phyloP scores from a whole-genome alignment of 2,888 invertebrate genomes.

The Melanophora roralis region DNA sequence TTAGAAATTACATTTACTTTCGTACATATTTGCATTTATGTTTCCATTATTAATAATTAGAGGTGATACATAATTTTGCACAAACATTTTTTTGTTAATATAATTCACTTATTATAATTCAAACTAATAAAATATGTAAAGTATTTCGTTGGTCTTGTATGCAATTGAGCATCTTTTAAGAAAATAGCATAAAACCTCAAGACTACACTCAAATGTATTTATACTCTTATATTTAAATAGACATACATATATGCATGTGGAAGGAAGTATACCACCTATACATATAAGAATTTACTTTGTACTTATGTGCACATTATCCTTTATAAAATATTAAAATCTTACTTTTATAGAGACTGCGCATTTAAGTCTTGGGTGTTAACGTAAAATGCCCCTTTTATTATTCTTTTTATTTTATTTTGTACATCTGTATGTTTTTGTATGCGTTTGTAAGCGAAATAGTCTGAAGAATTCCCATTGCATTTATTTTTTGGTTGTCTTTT shows the following conservation, averaged over 20 bases:
- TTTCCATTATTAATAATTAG: background rate
- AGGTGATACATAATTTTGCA: conserved; percentile 32
- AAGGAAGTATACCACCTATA: too few species aligned
- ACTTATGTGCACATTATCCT: background rate
- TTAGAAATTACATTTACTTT: background rate
- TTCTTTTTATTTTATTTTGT: background rate
- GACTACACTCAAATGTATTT: background rate
- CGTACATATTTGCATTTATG: background rate
- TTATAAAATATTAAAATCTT: background rate
- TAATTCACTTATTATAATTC: conserved; percentile 27
- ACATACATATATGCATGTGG: background rate
- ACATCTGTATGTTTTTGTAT: background rate
- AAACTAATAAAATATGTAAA: conserved; percentile 59
- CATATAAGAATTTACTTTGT: background rate
- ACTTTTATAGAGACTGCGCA: conserved; percentile 63
- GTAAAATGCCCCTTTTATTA: conserved; percentile 20
- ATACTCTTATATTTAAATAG: too few species aligned
- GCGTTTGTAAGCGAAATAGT: background rate
- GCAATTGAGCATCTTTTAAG: background rate
- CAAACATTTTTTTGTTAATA: background rate
- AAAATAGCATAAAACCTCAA: conserved; percentile 43
- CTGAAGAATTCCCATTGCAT: background rate
- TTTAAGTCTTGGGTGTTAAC: conserved; percentile 68
- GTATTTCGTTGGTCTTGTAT: conserved; percentile 16
- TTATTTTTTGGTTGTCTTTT: conserved; percentile 3